Evolutionary conservation across 2,797 vertebrate genomes (phyloP).

Genomic region (Catostomus latipinnis): DNA sequence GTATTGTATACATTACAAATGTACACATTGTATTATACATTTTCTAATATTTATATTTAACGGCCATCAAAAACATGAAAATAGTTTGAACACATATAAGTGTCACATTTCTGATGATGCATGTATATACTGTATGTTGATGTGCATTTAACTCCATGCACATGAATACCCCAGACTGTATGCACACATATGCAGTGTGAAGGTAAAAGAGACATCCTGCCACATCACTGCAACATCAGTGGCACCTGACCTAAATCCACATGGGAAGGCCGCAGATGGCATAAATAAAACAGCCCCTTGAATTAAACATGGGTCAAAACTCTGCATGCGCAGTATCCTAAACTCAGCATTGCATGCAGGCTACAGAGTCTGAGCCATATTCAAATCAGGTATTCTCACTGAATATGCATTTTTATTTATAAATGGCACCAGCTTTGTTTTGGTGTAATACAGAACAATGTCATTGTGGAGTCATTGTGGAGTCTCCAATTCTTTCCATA

Average conservation of each 20-base stretch:
- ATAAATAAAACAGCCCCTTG: slow-evolving; percentile 34
- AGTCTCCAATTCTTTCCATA: background rate
- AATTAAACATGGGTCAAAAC: slow-evolving; percentile 39
- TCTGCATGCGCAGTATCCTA: slow-evolving; percentile 2
- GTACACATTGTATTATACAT: background rate
- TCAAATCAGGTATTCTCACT: background rate
- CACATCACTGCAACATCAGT: slow-evolving; percentile 6
- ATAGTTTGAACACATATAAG: background rate
- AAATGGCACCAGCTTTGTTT: slow-evolving; percentile 25
- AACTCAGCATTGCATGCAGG: slow-evolving; percentile 2
- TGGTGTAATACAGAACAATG: background rate
- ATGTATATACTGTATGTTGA: background rate
- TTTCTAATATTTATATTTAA: background rate
- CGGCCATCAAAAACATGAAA: background rate
- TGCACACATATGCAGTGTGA: background rate
- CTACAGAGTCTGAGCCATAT: background rate
- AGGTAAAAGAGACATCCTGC: slow-evolving; percentile 3
- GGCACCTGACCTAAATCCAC: slow-evolving; percentile 59
- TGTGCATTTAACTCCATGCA: background rate
- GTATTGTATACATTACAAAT: slow-evolving; percentile 1
- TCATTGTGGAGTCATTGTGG: background rate
- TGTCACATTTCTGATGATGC: background rate
- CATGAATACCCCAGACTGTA: no score
- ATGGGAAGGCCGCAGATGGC: slow-evolving; percentile 39
- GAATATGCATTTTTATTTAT: slow-evolving; percentile 1